A percentile compares a stretch with the other conserved stretches of the same genome.
Evolutionary conservation across 2,113 vertebrate genomes (phyloP).

Genomic region (Psephotus haematonotus): DNA sequence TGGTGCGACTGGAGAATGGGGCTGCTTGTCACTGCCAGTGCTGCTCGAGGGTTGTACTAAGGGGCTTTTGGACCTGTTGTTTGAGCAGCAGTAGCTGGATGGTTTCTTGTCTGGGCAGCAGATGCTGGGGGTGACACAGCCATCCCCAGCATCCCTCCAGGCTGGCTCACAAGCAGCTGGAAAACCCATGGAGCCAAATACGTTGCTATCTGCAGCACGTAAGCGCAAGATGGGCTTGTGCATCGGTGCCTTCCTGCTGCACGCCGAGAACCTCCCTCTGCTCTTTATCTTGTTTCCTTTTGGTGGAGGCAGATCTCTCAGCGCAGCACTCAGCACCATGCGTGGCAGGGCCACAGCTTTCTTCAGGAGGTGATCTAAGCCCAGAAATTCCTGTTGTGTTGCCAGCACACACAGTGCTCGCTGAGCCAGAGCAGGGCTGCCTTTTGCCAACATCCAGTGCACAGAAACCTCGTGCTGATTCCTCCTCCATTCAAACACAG

Average conservation of each 20-base stretch:
- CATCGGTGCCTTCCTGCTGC: not conserved
- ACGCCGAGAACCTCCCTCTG: not conserved
- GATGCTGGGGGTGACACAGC: not conserved
- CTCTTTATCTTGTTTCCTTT: not conserved
- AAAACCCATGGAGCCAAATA: not conserved
- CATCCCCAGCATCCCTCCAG: not conserved
- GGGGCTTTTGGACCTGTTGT: not conserved
- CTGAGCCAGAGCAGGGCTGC: not conserved
- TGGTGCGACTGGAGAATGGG: not conserved
- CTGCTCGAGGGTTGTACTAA: not conserved
- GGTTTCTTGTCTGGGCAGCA: not conserved
- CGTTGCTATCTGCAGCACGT: not conserved
- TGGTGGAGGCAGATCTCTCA: not conserved
- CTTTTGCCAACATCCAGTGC: not conserved
- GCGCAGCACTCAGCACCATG: fast-evolving
- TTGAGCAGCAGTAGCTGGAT: not conserved
- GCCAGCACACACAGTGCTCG: not conserved
- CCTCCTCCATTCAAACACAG: not conserved
- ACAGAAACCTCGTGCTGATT: not conserved
- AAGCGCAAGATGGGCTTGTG: not conserved
- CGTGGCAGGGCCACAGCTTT: not conserved
- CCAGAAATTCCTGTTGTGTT: not conserved
- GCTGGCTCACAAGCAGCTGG: not conserved
- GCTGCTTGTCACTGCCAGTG: not conserved
- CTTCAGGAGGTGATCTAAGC: constrained; percentile 15